Base-by-base conservation (phyloP, 2,888 invertebrate genomes). In the Melipona bicolor region DNA sequence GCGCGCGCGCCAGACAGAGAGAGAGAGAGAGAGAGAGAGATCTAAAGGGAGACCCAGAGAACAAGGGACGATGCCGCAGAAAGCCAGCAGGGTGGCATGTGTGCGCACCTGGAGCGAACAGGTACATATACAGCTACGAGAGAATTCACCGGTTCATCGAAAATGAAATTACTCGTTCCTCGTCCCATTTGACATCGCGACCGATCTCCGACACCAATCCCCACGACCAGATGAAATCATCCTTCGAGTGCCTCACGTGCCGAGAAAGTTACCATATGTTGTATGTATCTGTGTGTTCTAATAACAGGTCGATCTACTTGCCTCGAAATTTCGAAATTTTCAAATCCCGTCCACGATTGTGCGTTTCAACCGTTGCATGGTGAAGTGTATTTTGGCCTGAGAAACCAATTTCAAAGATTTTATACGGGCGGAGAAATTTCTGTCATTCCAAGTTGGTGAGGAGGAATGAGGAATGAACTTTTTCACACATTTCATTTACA, bases 141-240 rank as follows among this genome's bases (percentile, higher is more conserved):
- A 59, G 56, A 70, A 64, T 68, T 77, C 70, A 62, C 61, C 32
- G 61, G 21, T 43, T 71, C 64, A 52, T 54, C 50, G 73, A 65
- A 73, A 83, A 83, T 73, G 83, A 83, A 82, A 83, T 83, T 82
- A 72, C 83, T 64, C 43, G 67, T 17, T 50, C 56, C 19, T n/a
- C 52, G 59, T 70, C 67, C 52, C 65, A 49, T 65, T 70, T 62
- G 67, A 61, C 59, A 74, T 71, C 65, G 52, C 68, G 62, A 79
- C 71, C 78, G 70, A 71, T 81, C 71, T 49, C 19, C 67, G 36
- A 24, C 32, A 21, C 59, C 36, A 36, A 70, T 71, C 52, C 68
- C 50, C 21, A 24, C 5, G 27, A 54, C n/a, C 54, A 59, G 80
- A 82, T 70, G 50, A 70, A 82, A 68, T 82, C 74, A 43, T 69